phyloP scores from a whole-genome alignment of 2,797 vertebrate genomes.

The Pterois miles region DNA sequence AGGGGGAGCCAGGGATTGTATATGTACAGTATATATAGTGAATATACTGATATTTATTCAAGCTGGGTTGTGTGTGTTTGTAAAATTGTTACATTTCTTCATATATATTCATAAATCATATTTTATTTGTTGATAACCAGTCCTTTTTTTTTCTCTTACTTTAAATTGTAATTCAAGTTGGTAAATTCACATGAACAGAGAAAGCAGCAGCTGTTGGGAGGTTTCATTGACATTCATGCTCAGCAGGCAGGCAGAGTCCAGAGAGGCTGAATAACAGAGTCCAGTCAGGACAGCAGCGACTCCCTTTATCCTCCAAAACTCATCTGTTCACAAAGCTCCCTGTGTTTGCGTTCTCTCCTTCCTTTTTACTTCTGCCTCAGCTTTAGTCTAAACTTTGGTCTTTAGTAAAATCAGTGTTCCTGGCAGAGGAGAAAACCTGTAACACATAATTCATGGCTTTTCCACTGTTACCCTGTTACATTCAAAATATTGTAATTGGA shows the following conservation, averaged over 20 bases:
- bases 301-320: constrained; percentile 40
- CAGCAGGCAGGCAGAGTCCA: constrained; percentile 40
- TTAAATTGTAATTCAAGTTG: background rate
- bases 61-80: background rate
- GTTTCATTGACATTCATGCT: constrained; percentile 66
- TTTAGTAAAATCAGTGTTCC: background rate
- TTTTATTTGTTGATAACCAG: too few relatives aligned
- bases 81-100: background rate
- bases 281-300: constrained; percentile 45
- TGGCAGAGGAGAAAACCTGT: background rate
- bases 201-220: constrained; percentile 37
- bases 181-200: constrained; percentile 6
- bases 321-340: constrained; percentile 39
- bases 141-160: too few relatives aligned
- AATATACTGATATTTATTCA: background rate
- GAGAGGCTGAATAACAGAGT: constrained; percentile 50
- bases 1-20: background rate
- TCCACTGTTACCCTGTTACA: background rate
- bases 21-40: too few relatives aligned
- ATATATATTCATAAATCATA: background rate
- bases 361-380: background rate
- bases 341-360: constrained; percentile 13
- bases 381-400: background rate
- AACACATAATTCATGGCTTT: background rate
- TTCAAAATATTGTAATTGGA: background rate